Percentiles rank a stretch among this genome's conserved stretches.
phyloP scores from a whole-genome alignment of 2,797 vertebrate genomes.

The Catostomus latipinnis region DNA sequence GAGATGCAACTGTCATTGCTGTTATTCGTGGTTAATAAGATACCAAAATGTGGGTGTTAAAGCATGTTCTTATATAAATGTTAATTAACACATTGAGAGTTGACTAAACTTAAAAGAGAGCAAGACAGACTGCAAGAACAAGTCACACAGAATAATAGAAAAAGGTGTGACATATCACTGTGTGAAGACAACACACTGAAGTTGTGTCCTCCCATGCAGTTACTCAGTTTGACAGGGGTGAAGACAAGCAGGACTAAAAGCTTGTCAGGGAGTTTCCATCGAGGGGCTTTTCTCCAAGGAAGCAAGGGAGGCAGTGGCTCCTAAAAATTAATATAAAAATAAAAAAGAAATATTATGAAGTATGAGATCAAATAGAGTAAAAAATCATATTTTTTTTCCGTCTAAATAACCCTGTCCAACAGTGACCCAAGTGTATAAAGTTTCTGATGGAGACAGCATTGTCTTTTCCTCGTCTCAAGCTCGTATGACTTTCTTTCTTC shows the following conservation, averaged over 20 bases:
- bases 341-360: too few relatives aligned
- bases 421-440: too few relatives aligned
- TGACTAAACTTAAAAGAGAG: background rate
- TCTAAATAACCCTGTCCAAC: too few relatives aligned
- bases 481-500: too few relatives aligned
- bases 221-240: slow-evolving; percentile 74
- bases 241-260: slow-evolving; percentile 65
- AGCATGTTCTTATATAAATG: background rate
- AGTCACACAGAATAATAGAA: slow-evolving; percentile 41
- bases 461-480: too few relatives aligned
- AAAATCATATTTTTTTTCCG: too few relatives aligned
- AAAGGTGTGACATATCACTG: slow-evolving; percentile 55
- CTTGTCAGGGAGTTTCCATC: slow-evolving; percentile 47
- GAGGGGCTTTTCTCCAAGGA: too few relatives aligned
- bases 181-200: slow-evolving; percentile 63
- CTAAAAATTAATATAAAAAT: too few relatives aligned
- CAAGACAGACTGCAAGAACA: background rate
- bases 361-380: too few relatives aligned
- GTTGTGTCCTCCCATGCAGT: slow-evolving; percentile 56
- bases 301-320: too few relatives aligned
- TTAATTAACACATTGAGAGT: slow-evolving; percentile 8
- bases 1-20: background rate
- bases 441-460: too few relatives aligned
- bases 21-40: background rate
- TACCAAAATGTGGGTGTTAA: slow-evolving; percentile 7